phyloP scores from a whole-genome alignment of 2,888 invertebrate species.

The Isoperla grammatica region DNA sequence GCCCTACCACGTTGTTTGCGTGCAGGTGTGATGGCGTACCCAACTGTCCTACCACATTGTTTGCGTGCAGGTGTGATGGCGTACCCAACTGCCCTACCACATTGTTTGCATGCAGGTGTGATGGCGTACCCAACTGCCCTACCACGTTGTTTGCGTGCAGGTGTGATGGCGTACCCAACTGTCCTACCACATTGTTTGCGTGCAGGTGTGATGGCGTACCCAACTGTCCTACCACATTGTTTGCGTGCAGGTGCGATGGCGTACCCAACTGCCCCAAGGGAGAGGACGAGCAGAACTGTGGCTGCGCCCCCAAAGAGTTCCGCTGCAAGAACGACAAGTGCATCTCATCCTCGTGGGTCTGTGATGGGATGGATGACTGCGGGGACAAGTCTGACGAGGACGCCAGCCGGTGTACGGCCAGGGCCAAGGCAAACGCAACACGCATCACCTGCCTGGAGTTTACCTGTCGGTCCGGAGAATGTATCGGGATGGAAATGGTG shows the following conservation, averaged over 20 bases:
- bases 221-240: conserved; percentile 57
- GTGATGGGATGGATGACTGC: conserved; percentile 62
- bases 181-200: too few species aligned
- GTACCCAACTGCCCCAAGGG: conserved; percentile 63
- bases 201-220: too few species aligned
- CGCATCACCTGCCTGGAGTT: conserved; percentile 15
- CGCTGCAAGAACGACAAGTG: conserved; percentile 55
- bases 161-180: too few species aligned
- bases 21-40: too few species aligned
- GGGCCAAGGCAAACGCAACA: neutral
- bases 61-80: too few species aligned
- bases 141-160: too few species aligned
- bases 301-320: conserved; percentile 49
- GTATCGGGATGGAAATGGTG: conserved; percentile 56
- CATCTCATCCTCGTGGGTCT: conserved; percentile 52
- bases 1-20: too few species aligned
- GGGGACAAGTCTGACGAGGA: conserved; percentile 68
- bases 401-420: neutral
- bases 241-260: conserved; percentile 53
- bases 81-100: too few species aligned
- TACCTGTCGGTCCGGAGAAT: conserved; percentile 55
- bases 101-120: too few species aligned
- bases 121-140: too few species aligned
- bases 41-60: too few species aligned
- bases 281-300: conserved; percentile 64